Conservation (phyloP, 2,888 invertebrate genomes). For the Bursaphelenchus okinawaensis region DNA sequence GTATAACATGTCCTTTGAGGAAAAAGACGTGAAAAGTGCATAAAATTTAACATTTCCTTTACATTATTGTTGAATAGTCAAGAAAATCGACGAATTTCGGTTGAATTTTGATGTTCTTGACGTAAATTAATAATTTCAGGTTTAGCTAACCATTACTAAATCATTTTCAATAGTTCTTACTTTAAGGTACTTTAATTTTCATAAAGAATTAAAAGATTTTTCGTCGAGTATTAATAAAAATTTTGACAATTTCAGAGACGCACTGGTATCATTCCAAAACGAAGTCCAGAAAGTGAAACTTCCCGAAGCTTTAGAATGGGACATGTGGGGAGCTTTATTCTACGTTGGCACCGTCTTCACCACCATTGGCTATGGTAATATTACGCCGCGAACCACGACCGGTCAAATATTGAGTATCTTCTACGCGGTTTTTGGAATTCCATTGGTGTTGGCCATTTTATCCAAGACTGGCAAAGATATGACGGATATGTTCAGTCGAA, state of each 20-base stretch:
- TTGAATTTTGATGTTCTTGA: too few species aligned
- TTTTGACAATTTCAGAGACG: constrained; percentile 38
- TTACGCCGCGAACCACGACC: constrained; percentile 77
- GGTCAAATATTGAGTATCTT: constrained; percentile 81
- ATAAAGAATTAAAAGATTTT: too few species aligned
- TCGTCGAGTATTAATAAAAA: too few species aligned
- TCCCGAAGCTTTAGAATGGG: constrained; percentile 51
- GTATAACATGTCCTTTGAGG: too few species aligned
- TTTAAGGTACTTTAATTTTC: too few species aligned
- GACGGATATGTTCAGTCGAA: constrained; percentile 32
- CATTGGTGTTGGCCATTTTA: constrained; percentile 83
- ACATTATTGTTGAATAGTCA: too few species aligned
- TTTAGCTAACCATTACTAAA: too few species aligned
- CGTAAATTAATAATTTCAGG: too few species aligned
- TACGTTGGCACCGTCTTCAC: constrained; percentile 61
- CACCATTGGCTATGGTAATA: constrained; percentile 73
- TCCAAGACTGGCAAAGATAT: constrained; percentile 84
- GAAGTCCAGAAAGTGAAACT: constrained; percentile 35
- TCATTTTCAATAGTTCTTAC: too few species aligned
- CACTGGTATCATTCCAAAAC: constrained; percentile 40
- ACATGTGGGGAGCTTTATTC: constrained; percentile 60
- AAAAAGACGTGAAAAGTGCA: too few species aligned
- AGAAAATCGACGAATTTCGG: too few species aligned
- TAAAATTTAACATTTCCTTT: too few species aligned
- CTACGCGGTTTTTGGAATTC: constrained; percentile 81